phyloP scores from a whole-genome alignment of 1,140 invertebrate genomes.

The Cotesia vestalis region DNA sequence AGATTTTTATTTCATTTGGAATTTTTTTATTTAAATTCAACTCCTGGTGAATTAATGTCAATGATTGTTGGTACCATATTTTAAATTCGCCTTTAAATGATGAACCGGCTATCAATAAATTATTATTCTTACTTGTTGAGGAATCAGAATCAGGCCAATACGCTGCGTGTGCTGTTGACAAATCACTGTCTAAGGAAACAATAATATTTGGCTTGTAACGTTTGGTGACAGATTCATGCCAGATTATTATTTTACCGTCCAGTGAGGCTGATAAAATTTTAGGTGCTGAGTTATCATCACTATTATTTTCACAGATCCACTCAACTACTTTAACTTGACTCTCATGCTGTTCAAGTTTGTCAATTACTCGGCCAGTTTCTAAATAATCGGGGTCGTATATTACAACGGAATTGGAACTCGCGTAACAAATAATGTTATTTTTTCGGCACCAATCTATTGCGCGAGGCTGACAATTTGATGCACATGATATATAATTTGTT shows the following conservation, averaged over 20 bases:
- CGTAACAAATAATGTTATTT: constrained; percentile 79
- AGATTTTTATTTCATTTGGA: constrained; percentile 70
- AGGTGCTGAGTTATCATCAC: constrained; percentile 51
- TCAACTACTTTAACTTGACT: constrained; percentile 78
- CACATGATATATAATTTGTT: constrained; percentile 70
- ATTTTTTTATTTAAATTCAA: constrained; percentile 71
- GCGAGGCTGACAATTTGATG: constrained; percentile 80
- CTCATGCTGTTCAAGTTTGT: constrained; percentile 71
- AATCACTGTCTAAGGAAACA: constrained; percentile 67
- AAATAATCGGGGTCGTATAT: constrained; percentile 73
- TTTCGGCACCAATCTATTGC: constrained; percentile 78
- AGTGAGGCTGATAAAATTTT: constrained; percentile 79
- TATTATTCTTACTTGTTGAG: background rate
- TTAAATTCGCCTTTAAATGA: constrained; percentile 69
- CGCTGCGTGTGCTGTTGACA: constrained; percentile 72
- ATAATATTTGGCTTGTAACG: constrained; percentile 57
- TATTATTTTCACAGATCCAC: constrained; percentile 72
- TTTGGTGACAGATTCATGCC: constrained; percentile 66
- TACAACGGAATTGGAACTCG: constrained; percentile 75
- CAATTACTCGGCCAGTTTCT: constrained; percentile 66
- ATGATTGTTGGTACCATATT: constrained; percentile 69
- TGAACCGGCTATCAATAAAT: constrained; percentile 20
- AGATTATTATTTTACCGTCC: constrained; percentile 79
- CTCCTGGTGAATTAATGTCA: constrained; percentile 63
- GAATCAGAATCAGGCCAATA: constrained; percentile 49